Evolutionary conservation across 2,797 vertebrate genomes (phyloP), one percentile per base, ranked within the genome.

Genomic region (Harpagifer antarcticus): DNA sequence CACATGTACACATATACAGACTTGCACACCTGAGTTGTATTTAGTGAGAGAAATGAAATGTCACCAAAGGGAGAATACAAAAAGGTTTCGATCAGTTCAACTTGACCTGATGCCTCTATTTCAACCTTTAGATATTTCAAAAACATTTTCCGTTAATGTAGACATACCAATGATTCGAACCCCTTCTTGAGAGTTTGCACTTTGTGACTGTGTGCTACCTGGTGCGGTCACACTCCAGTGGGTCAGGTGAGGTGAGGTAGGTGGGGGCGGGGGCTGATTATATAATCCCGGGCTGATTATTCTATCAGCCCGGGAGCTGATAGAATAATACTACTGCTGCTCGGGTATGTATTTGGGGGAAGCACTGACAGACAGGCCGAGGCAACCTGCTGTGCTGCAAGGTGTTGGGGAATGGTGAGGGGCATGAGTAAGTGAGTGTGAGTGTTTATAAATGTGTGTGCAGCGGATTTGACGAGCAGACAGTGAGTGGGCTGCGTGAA

Each of bases 401-500:
- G 72, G 69, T 81, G 81, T 75, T 49, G 8, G 27, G 48, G 72
- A 85, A 81, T 58, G 19, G 59, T 10, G 54, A 81, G 59, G 69
- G 74, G 77, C 44, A 68, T 67, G 69, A 63, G 55, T 74, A 37
- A 23, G 14, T 37, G 47, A 9, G 60, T 60, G 57, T 55, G 50
- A 78, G 76, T 80, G 64, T 69, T 60, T 45, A 56, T 50, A 6
- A 37, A 19, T 62, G 54, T 79, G 55, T 66, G 44, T 44, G 68
- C 7, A 27, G 54, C 15, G 52, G 74, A 74, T 19, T 72, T 68
- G 70, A 79, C 66, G 79, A 88, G 63, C 89, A 92, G 91, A 84
- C 82, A 81, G 84, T 87, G 89, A 92, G 87, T 90, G 89, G 89
- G 91, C 56, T 77, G 86, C 75, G 75, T 86, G 80, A 90, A 88